phyloP scores from a whole-genome alignment of 1,140 invertebrate genomes.

The Heliconius hermathena region DNA sequence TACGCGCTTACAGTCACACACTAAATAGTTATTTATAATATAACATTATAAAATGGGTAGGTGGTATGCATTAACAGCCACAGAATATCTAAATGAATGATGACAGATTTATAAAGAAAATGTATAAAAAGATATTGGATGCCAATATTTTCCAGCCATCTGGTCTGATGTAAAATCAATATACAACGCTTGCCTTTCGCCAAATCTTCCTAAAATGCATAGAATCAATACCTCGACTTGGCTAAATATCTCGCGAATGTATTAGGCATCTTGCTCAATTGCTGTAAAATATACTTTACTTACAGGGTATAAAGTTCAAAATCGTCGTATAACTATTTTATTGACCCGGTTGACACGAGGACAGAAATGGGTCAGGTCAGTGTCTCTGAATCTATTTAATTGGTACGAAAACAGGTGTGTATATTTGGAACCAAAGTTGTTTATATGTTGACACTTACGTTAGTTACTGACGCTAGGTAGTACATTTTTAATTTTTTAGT shows the following conservation, averaged over 20 bases:
- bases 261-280: slow-evolving; percentile 42
- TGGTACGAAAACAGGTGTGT: slow-evolving; percentile 60
- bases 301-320: slow-evolving; percentile 32
- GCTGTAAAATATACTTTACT: slow-evolving; percentile 28
- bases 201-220: slow-evolving; percentile 40
- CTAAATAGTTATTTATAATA: too few relatives aligned
- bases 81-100: too few relatives aligned
- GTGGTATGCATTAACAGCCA: too few relatives aligned
- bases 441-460: not conserved
- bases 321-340: slow-evolving; percentile 23
- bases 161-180: not conserved
- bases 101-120: not conserved
- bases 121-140: not conserved
- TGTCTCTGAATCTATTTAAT: slow-evolving; percentile 92
- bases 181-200: slow-evolving; percentile 22
- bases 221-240: slow-evolving; percentile 51
- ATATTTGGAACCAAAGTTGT: slow-evolving; percentile 11
- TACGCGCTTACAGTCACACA: too few relatives aligned
- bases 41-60: too few relatives aligned
- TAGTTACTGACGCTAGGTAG: too few relatives aligned
- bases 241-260: slow-evolving; percentile 53
- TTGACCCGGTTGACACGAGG: slow-evolving; percentile 51
- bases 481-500: too few relatives aligned
- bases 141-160: not conserved
- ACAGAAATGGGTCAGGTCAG: slow-evolving; percentile 62